Evolutionary conservation across 2,888 invertebrate genomes (phyloP).

Genomic region (Tipula confusa): DNA sequence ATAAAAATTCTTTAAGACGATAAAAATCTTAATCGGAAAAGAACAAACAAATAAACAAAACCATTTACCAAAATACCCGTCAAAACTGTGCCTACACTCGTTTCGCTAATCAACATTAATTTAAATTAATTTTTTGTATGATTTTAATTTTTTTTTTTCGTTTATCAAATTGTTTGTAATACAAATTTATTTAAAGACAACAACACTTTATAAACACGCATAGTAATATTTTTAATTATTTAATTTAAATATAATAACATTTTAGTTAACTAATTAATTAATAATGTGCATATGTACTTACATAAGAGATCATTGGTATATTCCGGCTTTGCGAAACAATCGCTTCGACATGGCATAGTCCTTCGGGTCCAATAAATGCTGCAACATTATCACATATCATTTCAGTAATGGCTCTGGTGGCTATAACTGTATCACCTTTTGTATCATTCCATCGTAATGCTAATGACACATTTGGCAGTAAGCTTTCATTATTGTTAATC

Average conservation of each 20-base stretch:
- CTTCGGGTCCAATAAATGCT: slow-evolving; percentile 94
- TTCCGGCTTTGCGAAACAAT: slow-evolving; percentile 90
- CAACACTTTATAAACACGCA: too few species aligned
- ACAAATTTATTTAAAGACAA: background rate
- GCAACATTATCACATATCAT: slow-evolving; percentile 87
- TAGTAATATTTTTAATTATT: background rate
- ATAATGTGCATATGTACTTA: slow-evolving; percentile 56
- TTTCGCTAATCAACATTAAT: background rate
- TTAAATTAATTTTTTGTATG: slow-evolving; percentile 3
- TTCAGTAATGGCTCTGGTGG: slow-evolving; percentile 79
- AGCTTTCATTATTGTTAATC: slow-evolving; percentile 65
- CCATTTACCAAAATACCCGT: background rate
- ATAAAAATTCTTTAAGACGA: background rate
- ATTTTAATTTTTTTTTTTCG: background rate
- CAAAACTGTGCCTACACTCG: background rate
- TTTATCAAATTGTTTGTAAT: background rate
- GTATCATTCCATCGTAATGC: slow-evolving; percentile 78
- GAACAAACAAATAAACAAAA: background rate
- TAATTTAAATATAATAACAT: background rate
- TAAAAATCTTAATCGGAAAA: background rate
- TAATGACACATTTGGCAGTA: slow-evolving; percentile 71
- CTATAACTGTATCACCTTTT: slow-evolving; percentile 75
- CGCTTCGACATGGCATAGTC: slow-evolving; percentile 90
- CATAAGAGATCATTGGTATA: slow-evolving; percentile 95
- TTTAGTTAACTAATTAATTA: background rate